Evolutionary conservation across 2,888 invertebrate genomes (phyloP).

Genomic region (Netelia virgata): DNA sequence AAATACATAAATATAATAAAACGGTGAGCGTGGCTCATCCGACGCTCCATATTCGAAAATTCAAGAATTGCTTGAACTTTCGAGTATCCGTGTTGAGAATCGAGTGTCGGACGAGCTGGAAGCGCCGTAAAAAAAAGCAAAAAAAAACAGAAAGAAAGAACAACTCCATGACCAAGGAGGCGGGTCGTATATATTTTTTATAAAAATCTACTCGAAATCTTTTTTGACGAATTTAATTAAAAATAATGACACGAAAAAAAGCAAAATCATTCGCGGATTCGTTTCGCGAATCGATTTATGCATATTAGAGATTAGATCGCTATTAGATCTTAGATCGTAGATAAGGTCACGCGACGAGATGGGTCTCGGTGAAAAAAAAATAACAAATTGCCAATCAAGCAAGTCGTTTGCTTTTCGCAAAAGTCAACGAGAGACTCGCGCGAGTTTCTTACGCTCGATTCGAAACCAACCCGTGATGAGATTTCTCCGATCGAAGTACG

Average conservation of each 20-base stretch:
- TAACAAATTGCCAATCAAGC: constrained; percentile 25
- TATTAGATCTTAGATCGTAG: constrained; percentile 58
- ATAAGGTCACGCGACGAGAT: constrained; percentile 54
- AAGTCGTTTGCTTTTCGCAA: constrained; percentile 25
- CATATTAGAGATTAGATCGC: constrained; percentile 36
- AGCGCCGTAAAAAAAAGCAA: constrained; percentile 64
- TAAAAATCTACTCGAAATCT: constrained; percentile 79
- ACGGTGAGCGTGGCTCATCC: constrained; percentile 71
- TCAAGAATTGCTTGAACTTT: constrained; percentile 84
- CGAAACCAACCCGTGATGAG: constrained; percentile 12
- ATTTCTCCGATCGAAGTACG: constrained; percentile 53
- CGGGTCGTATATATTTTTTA: constrained; percentile 81
- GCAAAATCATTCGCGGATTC: constrained; percentile 3
- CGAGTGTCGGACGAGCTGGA: constrained; percentile 78
- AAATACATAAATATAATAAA: constrained; percentile 60
- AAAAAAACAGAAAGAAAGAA: constrained; percentile 51
- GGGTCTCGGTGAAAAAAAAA: constrained; percentile 34
- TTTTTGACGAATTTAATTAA: constrained; percentile 44
- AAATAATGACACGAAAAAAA: background rate
- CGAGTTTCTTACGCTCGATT: background rate
- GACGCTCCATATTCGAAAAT: constrained; percentile 83
- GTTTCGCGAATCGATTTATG: constrained; percentile 34
- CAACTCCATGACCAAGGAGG: constrained; percentile 11
- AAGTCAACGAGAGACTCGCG: background rate
- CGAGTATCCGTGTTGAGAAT: constrained; percentile 84